Conservation (phyloP, 2,888 invertebrate species). For the Cryptophagus acutangulus region DNA sequence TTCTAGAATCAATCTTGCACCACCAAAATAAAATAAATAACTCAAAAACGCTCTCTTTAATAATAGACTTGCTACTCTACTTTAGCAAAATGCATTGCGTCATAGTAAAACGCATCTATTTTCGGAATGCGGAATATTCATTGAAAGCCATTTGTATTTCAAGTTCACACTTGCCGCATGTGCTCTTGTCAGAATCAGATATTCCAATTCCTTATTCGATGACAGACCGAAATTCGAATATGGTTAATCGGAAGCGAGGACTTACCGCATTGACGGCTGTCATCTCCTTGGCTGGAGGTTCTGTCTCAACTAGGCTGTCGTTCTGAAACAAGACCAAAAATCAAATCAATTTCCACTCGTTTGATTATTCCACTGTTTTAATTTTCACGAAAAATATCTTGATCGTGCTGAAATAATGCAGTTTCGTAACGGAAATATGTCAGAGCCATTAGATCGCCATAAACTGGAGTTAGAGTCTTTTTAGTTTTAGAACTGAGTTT, state of each 20-base stretch:
- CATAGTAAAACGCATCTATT: too few relatives aligned
- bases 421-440: too few relatives aligned
- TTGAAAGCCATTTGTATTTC: too few relatives aligned
- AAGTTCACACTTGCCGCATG: too few relatives aligned
- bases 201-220: background rate
- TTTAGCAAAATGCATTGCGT: too few relatives aligned
- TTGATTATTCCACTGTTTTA: too few relatives aligned
- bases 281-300: conserved; percentile 52
- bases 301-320: conserved; percentile 47
- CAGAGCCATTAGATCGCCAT: background rate
- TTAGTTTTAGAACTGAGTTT: background rate
- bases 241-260: too few relatives aligned
- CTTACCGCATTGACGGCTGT: conserved; percentile 65
- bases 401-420: background rate
- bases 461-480: background rate
- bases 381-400: background rate
- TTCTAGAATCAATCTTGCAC: conserved; percentile 28
- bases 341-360: background rate
- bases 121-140: too few relatives aligned
- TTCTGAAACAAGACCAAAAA: conserved; percentile 39
- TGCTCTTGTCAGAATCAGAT: conserved; percentile 15
- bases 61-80: too few relatives aligned
- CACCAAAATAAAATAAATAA: too few relatives aligned
- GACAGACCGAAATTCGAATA: background rate
- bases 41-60: too few relatives aligned